Evolutionary conservation across 2,797 vertebrate genomes (phyloP).

Genomic region (Columba guinea): DNA sequence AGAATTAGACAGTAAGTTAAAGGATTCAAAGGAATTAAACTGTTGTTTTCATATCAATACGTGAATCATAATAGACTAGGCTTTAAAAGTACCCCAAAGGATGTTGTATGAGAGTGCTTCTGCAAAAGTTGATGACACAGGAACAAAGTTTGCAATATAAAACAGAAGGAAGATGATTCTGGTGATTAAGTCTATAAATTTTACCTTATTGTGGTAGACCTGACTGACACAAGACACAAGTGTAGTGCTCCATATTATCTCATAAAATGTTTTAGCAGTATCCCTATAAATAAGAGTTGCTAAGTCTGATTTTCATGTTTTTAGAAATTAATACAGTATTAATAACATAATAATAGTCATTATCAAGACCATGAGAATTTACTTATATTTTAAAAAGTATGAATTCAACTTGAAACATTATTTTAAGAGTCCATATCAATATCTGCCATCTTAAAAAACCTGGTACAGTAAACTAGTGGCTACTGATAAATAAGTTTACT

Average conservation of each 20-base stretch:
- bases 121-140: neutral
- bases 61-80: neutral
- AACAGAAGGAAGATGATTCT: neutral
- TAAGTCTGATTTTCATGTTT: neutral
- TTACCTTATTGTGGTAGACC: neutral
- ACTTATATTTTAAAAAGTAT: neutral
- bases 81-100: neutral
- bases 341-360: neutral
- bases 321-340: neutral
- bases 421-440: neutral
- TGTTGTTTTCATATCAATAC: neutral
- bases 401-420: neutral
- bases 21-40: constrained; percentile 21
- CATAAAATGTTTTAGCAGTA: neutral
- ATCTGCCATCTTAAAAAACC: neutral
- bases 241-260: neutral
- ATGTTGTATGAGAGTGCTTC: neutral
- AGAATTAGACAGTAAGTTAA: neutral
- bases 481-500: neutral
- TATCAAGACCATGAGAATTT: accelerated
- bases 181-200: neutral
- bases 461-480: neutral
- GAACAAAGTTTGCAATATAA: neutral
- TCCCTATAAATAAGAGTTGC: neutral
- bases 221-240: neutral